Evolutionary conservation across 1,140 invertebrate genomes (phyloP).

Genomic region (Drosophila novamexicana): DNA sequence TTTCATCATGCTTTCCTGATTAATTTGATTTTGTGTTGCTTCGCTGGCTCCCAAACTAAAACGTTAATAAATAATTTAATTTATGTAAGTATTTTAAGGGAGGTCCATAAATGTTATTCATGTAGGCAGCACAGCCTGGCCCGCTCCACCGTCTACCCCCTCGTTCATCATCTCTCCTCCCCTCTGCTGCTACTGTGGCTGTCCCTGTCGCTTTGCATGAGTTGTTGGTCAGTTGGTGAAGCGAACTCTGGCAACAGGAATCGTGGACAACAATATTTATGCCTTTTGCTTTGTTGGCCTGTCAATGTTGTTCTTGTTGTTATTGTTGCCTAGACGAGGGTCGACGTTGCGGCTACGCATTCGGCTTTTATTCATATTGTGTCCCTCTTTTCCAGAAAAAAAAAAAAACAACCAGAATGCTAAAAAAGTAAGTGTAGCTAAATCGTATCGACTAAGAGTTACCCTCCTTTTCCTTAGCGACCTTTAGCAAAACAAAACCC

Average conservation of each 20-base stretch:
- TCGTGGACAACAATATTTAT: conserved; percentile 58
- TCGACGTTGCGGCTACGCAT: conserved; percentile 45
- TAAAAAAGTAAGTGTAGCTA: too few relatives aligned
- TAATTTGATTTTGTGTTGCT: conserved; percentile 34
- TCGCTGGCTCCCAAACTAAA: conserved; percentile 18
- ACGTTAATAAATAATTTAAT: conserved; percentile 67
- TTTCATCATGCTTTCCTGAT: conserved; percentile 18
- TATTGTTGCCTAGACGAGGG: conserved; percentile 69
- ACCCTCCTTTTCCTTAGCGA: neutral
- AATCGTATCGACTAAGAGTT: neutral
- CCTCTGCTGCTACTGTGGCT: neutral
- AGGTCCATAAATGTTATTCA: conserved; percentile 68
- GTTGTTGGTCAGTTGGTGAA: conserved; percentile 17
- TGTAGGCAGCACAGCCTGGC: conserved; percentile 13
- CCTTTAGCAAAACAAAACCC: too few relatives aligned
- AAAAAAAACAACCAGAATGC: neutral
- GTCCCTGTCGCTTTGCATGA: conserved; percentile 11
- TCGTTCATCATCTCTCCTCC: neutral
- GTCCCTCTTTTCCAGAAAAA: conserved; percentile 2
- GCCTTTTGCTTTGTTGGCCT: conserved; percentile 60
- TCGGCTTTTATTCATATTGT: conserved; percentile 29
- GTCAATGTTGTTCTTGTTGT: conserved; percentile 52
- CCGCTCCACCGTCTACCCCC: neutral
- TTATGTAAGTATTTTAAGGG: conserved; percentile 65
- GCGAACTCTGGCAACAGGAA: conserved; percentile 35